Conservation (phyloP, 1,140 invertebrate genomes). For the Gryllus bimaculatus region DNA sequence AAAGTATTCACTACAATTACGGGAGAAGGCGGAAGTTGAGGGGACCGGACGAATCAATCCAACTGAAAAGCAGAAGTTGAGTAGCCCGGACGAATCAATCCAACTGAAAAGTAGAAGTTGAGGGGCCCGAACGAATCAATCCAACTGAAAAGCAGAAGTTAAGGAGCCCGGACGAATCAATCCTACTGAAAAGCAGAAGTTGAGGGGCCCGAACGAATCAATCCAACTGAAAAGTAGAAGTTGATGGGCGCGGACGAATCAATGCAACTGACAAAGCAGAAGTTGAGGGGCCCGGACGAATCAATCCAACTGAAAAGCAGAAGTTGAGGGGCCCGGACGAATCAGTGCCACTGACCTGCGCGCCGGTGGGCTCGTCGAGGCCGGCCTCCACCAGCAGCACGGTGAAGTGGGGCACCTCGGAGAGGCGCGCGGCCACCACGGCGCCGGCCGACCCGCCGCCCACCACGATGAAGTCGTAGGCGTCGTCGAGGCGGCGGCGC, state of each 20-base stretch:
- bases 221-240: not conserved
- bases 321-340: too few species aligned
- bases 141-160: not conserved
- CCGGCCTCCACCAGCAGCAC: conserved; percentile 77
- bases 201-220: too few species aligned
- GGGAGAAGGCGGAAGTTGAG: too few species aligned
- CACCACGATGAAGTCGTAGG: conserved; percentile 78
- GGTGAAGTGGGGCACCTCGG: conserved; percentile 45
- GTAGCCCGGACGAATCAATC: too few species aligned
- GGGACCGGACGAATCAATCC: too few species aligned
- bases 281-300: too few species aligned
- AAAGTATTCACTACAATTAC: too few species aligned
- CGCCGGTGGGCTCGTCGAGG: conserved; percentile 67
- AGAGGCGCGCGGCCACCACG: conserved; percentile 39
- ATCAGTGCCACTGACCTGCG: conserved; percentile 37
- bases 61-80: not conserved
- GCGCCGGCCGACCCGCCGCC: conserved; percentile 73
- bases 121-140: too few species aligned
- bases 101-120: not conserved
- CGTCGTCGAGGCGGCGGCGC: conserved; percentile 44
- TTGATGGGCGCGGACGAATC: too few species aligned
- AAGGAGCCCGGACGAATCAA: too few species aligned
- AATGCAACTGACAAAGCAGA: not conserved
- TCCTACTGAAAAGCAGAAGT: not conserved
- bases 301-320: not conserved